phyloP scores from a whole-genome alignment of 2,797 vertebrate species.

The Clamator glandarius region DNA sequence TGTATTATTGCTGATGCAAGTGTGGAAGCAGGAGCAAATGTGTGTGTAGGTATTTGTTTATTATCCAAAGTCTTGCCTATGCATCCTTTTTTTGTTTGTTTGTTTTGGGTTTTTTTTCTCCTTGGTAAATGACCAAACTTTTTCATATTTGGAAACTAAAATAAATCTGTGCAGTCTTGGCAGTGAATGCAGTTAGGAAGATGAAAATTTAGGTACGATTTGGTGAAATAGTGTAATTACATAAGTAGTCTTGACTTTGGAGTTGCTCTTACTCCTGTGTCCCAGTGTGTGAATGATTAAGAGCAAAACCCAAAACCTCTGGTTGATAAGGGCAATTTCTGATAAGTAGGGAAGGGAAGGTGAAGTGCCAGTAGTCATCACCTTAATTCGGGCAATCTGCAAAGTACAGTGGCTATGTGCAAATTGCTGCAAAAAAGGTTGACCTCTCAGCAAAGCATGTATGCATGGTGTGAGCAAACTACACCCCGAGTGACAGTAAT shows the following conservation, averaged over 20 bases:
- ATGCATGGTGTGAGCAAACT: neutral
- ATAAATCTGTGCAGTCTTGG: neutral
- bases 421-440: neutral
- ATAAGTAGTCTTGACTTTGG: neutral
- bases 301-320: neutral
- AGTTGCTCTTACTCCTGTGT: neutral
- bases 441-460: neutral
- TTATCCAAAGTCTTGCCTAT: neutral
- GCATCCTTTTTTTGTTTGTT: neutral
- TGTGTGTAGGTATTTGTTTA: neutral
- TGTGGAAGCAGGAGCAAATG: neutral
- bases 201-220: neutral
- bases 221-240: neutral
- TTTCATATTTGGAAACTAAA: neutral
- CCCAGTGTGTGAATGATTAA: neutral
- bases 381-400: neutral
- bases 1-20: neutral
- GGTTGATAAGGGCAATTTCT: neutral
- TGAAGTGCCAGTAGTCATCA: neutral
- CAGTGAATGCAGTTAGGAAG: neutral
- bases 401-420: neutral
- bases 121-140: neutral
- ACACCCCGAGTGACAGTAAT: neutral
- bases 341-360: neutral
- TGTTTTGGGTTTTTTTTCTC: neutral